Conservation (phyloP, 2,797 vertebrate genomes). For the Monodelphis domestica region DNA sequence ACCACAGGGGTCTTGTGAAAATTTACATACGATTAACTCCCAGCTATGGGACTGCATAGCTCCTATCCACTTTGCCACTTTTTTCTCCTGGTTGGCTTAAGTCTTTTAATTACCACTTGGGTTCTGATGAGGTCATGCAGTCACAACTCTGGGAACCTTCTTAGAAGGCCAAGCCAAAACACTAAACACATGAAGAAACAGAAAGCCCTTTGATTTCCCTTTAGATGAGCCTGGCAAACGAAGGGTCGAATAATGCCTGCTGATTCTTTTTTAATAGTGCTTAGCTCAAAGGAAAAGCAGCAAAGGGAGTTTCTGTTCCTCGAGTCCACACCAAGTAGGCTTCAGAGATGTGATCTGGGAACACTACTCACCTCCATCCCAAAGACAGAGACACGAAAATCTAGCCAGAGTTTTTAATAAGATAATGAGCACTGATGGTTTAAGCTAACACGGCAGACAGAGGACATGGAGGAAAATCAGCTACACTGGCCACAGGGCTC, state of each 20-base stretch:
- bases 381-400: background rate
- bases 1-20: slow-evolving; percentile 35
- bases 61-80: slow-evolving; percentile 28
- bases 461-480: slow-evolving; percentile 41
- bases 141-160: accelerated
- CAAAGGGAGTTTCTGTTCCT: background rate
- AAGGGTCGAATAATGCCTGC: background rate
- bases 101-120: slow-evolving; percentile 59
- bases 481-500: slow-evolving; percentile 10
- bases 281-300: slow-evolving; percentile 14
- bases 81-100: slow-evolving; percentile 56
- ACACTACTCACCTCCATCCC: background rate
- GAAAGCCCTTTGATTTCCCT: background rate
- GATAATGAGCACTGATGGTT: background rate
- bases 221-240: background rate
- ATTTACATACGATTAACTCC: slow-evolving; percentile 48
- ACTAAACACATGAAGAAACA: background rate
- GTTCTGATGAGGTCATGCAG: slow-evolving; percentile 56
- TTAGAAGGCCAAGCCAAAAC: background rate
- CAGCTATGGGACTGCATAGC: background rate
- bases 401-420: background rate
- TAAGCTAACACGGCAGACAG: slow-evolving; percentile 4
- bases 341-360: background rate
- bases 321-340: background rate
- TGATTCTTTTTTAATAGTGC: background rate